phyloP scores from a whole-genome alignment of 2,888 invertebrate genomes.

The Archaeoteleia sp. region DNA sequence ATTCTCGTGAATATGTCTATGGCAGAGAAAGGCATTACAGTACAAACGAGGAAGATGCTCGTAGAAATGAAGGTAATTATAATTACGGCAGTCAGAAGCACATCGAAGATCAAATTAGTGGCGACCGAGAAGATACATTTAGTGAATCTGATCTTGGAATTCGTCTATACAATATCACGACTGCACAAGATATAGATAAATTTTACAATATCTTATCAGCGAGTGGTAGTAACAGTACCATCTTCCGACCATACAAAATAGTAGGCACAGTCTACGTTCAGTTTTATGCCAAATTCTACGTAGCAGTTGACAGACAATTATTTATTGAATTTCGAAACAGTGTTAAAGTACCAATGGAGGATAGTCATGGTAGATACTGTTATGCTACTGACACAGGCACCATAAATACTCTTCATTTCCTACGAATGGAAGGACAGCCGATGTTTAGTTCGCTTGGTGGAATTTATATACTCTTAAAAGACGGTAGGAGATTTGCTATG shows the following conservation, averaged over 20 bases:
- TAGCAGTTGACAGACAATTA: conserved; percentile 58
- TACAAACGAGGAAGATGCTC: conserved; percentile 38
- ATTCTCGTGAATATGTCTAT: conserved; percentile 56
- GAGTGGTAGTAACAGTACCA: conserved; percentile 54
- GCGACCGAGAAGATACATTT: conserved; percentile 63
- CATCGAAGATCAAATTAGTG: conserved; percentile 55
- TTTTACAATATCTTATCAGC: conserved; percentile 60
- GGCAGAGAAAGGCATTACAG: conserved; percentile 61
- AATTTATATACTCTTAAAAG: conserved; percentile 62
- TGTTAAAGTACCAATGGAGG: conserved; percentile 61
- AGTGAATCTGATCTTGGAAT: conserved; percentile 56
- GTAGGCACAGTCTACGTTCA: conserved; percentile 61
- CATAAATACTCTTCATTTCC: too few species aligned
- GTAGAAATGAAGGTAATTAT: conserved; percentile 18
- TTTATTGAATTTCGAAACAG: conserved; percentile 67
- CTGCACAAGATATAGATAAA: conserved; percentile 58
- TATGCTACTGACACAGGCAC: conserved; percentile 39
- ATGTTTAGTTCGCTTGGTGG: conserved; percentile 59
- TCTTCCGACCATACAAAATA: conserved; percentile 57
- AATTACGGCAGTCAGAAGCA: conserved; percentile 26
- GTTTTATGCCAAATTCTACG: conserved; percentile 62
- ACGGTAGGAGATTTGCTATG: conserved; percentile 64
- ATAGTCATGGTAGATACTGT: conserved; percentile 59
- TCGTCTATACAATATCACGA: conserved; percentile 58
- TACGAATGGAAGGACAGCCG: conserved; percentile 62